These are phyloP conservation scores for Thymelicus acteon DNA, from an alignment of 2,888 invertebrate genomes.

Conservation along the genomic window DNA sequence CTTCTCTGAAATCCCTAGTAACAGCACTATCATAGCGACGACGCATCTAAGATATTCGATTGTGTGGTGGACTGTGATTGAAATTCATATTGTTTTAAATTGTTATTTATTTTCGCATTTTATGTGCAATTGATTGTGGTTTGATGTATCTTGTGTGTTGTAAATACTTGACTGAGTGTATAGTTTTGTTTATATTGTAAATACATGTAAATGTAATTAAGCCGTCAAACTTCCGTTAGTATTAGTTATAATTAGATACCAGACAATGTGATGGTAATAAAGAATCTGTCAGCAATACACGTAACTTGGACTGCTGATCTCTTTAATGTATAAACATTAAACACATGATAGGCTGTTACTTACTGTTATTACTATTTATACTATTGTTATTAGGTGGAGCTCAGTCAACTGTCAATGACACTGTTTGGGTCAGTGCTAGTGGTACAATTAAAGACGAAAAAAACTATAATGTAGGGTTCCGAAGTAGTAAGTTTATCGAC, in stretches of 20 bases:
- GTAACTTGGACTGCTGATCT: too few species aligned
- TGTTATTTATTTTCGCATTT: constrained; percentile 28
- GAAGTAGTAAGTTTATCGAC: too few species aligned
- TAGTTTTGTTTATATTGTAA: constrained; percentile 25
- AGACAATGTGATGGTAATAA: constrained; percentile 29
- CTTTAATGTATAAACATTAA: too few species aligned
- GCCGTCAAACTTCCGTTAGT: constrained; percentile 31
- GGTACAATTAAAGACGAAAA: too few species aligned
- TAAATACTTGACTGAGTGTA: constrained; percentile 31
- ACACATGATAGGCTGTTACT: too few species aligned
- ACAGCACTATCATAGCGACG: background rate
- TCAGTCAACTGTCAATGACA: too few species aligned
- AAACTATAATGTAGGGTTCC: too few species aligned
- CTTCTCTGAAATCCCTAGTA: background rate
- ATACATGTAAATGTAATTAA: constrained; percentile 25
- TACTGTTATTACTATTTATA: too few species aligned
- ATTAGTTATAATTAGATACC: constrained; percentile 25
- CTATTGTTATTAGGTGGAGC: too few species aligned
- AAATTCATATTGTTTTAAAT: constrained; percentile 12
- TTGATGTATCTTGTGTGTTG: constrained; percentile 13
- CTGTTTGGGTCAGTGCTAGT: too few species aligned
- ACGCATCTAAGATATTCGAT: background rate
- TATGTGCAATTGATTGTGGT: constrained; percentile 21
- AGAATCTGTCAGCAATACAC: constrained; percentile 2
- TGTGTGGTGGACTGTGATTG: background rate